Conservation (phyloP, 2,888 invertebrate species). For the Lamellibrachia columna region DNA sequence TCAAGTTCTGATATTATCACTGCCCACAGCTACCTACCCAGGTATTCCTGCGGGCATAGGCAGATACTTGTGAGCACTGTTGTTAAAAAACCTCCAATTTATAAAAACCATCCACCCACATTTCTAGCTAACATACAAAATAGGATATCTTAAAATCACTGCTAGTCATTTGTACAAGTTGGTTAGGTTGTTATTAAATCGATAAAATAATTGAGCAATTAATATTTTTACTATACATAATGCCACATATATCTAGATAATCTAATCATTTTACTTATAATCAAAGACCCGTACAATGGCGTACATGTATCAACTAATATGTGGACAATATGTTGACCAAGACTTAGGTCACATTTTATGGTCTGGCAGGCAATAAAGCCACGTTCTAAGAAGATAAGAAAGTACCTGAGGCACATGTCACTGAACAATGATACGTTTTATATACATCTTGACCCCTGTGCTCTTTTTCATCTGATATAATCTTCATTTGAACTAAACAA, state of each 20-base stretch:
- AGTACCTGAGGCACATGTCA: neutral
- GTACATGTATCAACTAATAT: neutral
- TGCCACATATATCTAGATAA: neutral
- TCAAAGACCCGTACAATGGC: neutral
- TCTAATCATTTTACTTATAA: conserved; percentile 9
- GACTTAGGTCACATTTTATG: conserved; percentile 12
- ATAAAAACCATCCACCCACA: neutral
- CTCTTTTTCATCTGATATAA: neutral
- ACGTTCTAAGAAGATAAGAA: neutral
- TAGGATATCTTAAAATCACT: neutral
- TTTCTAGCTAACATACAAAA: neutral
- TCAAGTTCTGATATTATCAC: neutral
- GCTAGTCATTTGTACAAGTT: neutral
- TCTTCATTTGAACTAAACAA: neutral
- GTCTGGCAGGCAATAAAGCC: neutral
- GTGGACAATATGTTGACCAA: neutral
- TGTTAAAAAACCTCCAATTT: neutral
- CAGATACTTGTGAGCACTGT: neutral
- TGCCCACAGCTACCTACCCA: neutral
- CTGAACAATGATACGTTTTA: neutral
- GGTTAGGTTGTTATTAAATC: conserved; percentile 12
- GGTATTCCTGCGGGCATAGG: neutral
- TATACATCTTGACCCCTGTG: neutral
- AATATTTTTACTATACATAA: neutral
- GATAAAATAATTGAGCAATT: neutral